Base-by-base conservation (phyloP, 35 echinoderm and acorn worm genomes). In the Apostichopus californicus region DNA sequence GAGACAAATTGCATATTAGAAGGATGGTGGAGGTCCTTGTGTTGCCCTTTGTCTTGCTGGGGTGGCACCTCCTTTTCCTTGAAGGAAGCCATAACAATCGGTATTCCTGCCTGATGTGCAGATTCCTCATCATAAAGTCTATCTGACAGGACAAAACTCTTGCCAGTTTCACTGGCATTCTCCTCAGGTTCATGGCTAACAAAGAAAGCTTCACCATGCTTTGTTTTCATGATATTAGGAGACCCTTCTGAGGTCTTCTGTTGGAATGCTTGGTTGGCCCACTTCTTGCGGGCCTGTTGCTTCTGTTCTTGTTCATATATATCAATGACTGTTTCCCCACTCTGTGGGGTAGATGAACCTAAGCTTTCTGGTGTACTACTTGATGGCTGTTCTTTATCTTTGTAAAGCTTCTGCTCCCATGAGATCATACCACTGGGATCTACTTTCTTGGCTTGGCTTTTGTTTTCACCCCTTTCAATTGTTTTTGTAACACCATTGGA, bases 191-290 rank as follows among this genome's bases (percentile, higher is more conserved):
- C 73, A 68, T 81, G 89, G 54, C 77, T 77, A 17, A 90, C 80
- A 73, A 94, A 98, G 87, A 98, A 98, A 18, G 96, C 96, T 81
- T 95, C 94, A 15, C 96, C 96, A 77, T 94, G 92, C 75, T 87
- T 95, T 7, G 82, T 89, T 83, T 95, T 94, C 9, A 90, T 90
- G 13, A 90, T 55, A 15, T 92, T 68, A 81, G 90, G 90, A n/a
- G 78, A 26, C 53, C 94, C 94, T 55, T 77, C 85, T 5, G 82
- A 79, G 55, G 77, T 72, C 9, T 78, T 52, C 25, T 77, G 80
- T 80, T 86, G 54, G 14, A 71, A 78, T 85, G 77, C 8, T 23
- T 92, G 90, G 64, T 89, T 68, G 86, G 86, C 86, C 86, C 86
- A 89, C 61, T 89, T 68, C 86, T 89, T 54, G 57, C n/a, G 57